A percentile compares a stretch with the other conserved stretches of the same genome.
phyloP scores from a whole-genome alignment of 2,888 invertebrate genomes.

The Metallyticus violacea region DNA sequence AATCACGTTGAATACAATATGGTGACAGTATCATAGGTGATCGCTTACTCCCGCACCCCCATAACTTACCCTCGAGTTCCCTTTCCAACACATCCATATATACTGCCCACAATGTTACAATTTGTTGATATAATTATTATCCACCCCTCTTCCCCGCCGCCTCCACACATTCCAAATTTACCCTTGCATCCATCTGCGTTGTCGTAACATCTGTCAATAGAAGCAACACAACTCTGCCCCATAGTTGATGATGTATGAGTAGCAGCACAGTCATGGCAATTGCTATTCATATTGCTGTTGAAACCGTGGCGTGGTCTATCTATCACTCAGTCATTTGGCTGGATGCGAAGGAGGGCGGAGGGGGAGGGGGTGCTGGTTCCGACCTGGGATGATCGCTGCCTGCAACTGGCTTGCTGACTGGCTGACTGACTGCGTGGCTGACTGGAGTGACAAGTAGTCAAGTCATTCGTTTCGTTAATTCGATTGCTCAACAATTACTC shows the following conservation, averaged over 20 bases:
- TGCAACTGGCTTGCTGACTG: not conserved
- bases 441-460: not conserved
- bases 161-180: slow-evolving; percentile 21
- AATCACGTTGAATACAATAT: slow-evolving; percentile 23
- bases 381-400: not conserved
- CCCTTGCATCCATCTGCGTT: slow-evolving; percentile 29
- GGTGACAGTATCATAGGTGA: slow-evolving; percentile 23
- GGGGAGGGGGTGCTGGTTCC: not conserved
- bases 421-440: not conserved
- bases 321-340: slow-evolving; percentile 29
- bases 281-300: slow-evolving; percentile 29
- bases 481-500: not conserved
- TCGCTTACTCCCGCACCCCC: slow-evolving; percentile 13
- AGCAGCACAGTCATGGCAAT: slow-evolving; percentile 15
- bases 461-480: not conserved
- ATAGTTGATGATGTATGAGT: slow-evolving; percentile 15
- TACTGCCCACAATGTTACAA: slow-evolving; percentile 21
- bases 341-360: not conserved
- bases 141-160: slow-evolving; percentile 37
- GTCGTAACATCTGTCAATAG: slow-evolving; percentile 19
- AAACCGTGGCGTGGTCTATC: slow-evolving; percentile 23
- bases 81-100: slow-evolving; percentile 12
- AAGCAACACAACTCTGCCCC: slow-evolving; percentile 11
- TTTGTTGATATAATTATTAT: slow-evolving; percentile 24
- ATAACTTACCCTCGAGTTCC: slow-evolving; percentile 7